Evolutionary conservation across 2,113 vertebrate genomes (phyloP).

Genomic region (Symphodus melops): DNA sequence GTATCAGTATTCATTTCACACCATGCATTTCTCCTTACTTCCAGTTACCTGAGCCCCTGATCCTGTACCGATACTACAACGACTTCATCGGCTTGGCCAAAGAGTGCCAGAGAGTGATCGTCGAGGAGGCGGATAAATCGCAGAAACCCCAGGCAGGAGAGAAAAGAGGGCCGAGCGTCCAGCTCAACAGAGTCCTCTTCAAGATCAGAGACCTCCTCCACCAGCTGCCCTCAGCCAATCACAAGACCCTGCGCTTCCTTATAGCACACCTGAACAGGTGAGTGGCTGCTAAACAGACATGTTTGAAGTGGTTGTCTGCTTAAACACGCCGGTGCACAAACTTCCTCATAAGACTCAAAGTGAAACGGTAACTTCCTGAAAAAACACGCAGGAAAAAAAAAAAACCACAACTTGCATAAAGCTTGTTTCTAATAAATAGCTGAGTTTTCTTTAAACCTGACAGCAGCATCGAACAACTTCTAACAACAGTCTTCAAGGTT

Average conservation of each 20-base stretch:
- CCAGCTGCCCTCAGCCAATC: slow-evolving; percentile 89
- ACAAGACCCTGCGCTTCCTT: slow-evolving; percentile 92
- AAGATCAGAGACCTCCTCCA: slow-evolving; percentile 92
- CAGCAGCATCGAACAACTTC: no score
- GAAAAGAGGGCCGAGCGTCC: slow-evolving; percentile 79
- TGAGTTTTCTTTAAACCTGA: not conserved
- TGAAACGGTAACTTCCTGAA: slow-evolving; percentile 47
- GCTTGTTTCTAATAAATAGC: not conserved
- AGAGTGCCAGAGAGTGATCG: slow-evolving; percentile 87
- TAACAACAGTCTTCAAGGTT: no score
- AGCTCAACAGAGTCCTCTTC: slow-evolving; percentile 89
- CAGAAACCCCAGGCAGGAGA: slow-evolving; percentile 48
- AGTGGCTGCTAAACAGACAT: slow-evolving; percentile 17
- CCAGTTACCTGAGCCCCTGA: slow-evolving; percentile 95
- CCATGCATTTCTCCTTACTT: slow-evolving; percentile 48
- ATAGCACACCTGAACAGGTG: slow-evolving; percentile 92
- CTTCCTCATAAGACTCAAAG: slow-evolving; percentile 36
- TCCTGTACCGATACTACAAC: slow-evolving; percentile 94
- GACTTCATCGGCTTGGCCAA: slow-evolving; percentile 95
- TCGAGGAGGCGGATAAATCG: slow-evolving; percentile 85
- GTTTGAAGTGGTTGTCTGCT: not conserved
- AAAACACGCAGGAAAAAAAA: slow-evolving; percentile 52
- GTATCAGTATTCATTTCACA: not conserved
- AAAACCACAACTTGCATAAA: slow-evolving; percentile 25
- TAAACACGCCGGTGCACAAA: not conserved